Evolutionary conservation across 1,140 invertebrate genomes (phyloP).

Genomic region (Musca vetustissima): DNA sequence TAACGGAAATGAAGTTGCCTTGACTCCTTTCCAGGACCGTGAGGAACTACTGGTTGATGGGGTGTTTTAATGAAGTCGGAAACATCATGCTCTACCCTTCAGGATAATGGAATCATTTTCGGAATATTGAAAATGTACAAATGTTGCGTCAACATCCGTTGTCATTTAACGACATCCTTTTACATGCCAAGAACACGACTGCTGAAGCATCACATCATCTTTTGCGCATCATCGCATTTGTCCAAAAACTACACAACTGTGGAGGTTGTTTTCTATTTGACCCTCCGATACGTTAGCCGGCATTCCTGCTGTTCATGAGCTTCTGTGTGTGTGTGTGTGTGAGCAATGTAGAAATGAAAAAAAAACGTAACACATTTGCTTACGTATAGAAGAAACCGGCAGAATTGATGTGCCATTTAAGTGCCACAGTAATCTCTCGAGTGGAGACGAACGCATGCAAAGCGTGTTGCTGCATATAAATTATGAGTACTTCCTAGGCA

Average conservation of each 20-base stretch:
- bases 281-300: too few relatives aligned
- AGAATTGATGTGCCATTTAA: constrained; percentile 18
- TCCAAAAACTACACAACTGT: not conserved
- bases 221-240: constrained; percentile 14
- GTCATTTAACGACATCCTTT: constrained; percentile 19
- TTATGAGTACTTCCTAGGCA: constrained; percentile 13
- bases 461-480: constrained; percentile 30
- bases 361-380: constrained; percentile 4
- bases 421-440: constrained; percentile 28
- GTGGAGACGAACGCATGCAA: constrained; percentile 21
- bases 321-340: too few relatives aligned
- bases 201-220: constrained; percentile 7
- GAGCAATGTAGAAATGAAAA: not conserved
- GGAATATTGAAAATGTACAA: constrained; percentile 16
- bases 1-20: constrained; percentile 5
- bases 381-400: too few relatives aligned
- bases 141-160: constrained; percentile 17
- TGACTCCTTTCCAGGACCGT: too few relatives aligned
- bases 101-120: constrained; percentile 15
- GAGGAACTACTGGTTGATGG: too few relatives aligned
- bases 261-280: not conserved
- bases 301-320: too few relatives aligned
- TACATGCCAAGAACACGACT: constrained; percentile 2
- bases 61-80: constrained; percentile 13
- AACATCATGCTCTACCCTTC: not conserved